These are phyloP conservation scores for Dicrostonyx torquatus DNA, from an alignment of 2,797 vertebrate genomes.

Conservation along the genomic window DNA sequence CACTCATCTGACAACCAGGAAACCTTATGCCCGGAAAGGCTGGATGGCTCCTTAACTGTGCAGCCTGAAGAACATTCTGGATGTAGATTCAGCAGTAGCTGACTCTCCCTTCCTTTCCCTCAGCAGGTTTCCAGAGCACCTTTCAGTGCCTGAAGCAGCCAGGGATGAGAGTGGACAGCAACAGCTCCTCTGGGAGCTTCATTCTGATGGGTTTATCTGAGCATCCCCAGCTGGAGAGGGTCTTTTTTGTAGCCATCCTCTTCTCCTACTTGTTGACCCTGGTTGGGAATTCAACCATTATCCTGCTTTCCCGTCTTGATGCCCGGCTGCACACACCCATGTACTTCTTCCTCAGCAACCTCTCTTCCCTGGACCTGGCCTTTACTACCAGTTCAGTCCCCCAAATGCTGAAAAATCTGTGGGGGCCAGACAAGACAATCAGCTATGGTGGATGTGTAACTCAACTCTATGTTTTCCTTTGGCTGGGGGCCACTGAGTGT, in stretches of 20 bases:
- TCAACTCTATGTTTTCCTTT: conserved; percentile 79
- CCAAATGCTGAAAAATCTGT: conserved; percentile 71
- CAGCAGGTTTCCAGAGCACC: background rate
- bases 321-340: conserved; percentile 71
- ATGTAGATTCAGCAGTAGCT: background rate
- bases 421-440: conserved; percentile 73
- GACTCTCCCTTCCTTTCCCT: background rate
- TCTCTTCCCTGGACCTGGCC: conserved; percentile 71
- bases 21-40: background rate
- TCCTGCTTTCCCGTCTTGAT: conserved; percentile 66
- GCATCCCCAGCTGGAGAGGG: conserved; percentile 64
- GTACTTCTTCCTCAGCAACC: conserved; percentile 79
- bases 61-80: background rate
- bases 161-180: conserved; percentile 16
- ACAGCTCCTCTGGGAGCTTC: conserved; percentile 30
- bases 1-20: background rate
- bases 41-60: background rate
- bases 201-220: conserved; percentile 69
- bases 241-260: conserved; percentile 62
- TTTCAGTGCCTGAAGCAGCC: background rate
- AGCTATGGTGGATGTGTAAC: conserved; percentile 72
- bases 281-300: conserved; percentile 68
- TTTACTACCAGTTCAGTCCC: conserved; percentile 73
- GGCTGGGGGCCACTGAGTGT: conserved; percentile 75
- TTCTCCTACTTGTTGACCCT: conserved; percentile 68